Evolutionary conservation across 2,113 vertebrate genomes (phyloP), one percentile per base, ranked within the genome.

Genomic region (Rhadina sibilatrix): DNA sequence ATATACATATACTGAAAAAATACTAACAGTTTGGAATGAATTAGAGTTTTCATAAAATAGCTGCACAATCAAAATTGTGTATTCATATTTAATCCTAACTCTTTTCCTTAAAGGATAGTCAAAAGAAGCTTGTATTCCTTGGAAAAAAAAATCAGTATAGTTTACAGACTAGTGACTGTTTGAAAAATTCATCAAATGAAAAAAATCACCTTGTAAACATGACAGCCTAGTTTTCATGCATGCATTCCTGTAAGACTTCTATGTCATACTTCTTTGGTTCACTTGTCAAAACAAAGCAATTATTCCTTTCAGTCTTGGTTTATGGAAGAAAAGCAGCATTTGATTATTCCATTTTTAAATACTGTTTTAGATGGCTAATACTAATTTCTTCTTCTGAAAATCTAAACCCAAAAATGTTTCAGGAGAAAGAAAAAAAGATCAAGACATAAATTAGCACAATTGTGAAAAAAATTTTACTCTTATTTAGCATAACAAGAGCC

Each of bases 271-370:
- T 93, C 76, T 70, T 93, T 54, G 24, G 85, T 90, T 96, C 86
- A 61, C 90, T 94, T 96, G 95, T 96, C 94, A 97, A 97, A 98
- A 97, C 75, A 97, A 94, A 78, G 89, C 87, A 97, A 97, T 95
- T 96, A 93, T 77, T 96, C 56, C 38, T 82, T 92, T 90, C 78
- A 52, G 56, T 88, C 84, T 90, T 87, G 86, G 63, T 82, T 93
- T 93, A 76, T n/a, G 25, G n/a, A 38, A 50, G 53, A 52, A 90
- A 94, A 72, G 72, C 30, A 94, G 68, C 31, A 79, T 79, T 53
- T 46, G 65, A 83, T 82, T 64, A 79, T 76, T 85, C 74, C 20
- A 16, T 88, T 96, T 92, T 84, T 56, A 91, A 78, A 86, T 52
- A 86, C 42, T 56, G 25, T 50, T 94, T 95, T 75, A 90, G 76